Percentiles rank a stretch among this genome's conserved stretches.
phyloP scores from a whole-genome alignment of 2,113 vertebrate genomes.

The Sturnus vulgaris region DNA sequence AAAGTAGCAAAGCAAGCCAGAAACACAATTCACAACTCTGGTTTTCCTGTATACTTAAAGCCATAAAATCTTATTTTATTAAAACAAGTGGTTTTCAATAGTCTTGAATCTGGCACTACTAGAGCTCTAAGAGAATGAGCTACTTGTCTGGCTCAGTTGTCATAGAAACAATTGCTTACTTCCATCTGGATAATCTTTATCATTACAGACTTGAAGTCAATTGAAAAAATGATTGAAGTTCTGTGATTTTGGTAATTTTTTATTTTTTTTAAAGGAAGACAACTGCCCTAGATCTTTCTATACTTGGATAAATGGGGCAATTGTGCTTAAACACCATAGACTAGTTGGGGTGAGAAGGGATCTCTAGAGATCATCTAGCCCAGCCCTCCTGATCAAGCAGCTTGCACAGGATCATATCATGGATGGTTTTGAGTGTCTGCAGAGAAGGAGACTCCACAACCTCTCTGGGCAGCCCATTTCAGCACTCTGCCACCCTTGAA shows the following conservation, averaged over 20 bases:
- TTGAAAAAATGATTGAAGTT: background rate
- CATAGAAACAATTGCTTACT: slow-evolving; percentile 44
- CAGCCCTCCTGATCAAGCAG: background rate
- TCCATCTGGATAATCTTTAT: background rate
- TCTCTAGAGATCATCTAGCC: background rate
- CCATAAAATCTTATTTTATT: background rate
- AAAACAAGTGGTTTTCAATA: background rate
- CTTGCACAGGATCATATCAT: background rate
- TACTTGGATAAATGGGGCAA: background rate
- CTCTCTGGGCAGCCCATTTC: background rate
- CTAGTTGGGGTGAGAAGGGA: background rate
- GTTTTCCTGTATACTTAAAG: background rate
- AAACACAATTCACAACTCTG: background rate
- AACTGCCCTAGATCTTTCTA: background rate
- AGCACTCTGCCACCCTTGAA: background rate
- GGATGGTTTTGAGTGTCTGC: background rate
- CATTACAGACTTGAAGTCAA: background rate
- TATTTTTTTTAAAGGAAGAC: background rate
- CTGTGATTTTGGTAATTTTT: background rate
- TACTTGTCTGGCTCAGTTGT: background rate
- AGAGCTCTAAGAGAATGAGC: background rate
- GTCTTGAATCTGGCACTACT: background rate
- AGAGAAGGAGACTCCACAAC: background rate
- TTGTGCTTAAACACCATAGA: background rate
- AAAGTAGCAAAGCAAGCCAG: background rate